Evolutionary conservation across 92 coral and sea anemone genomes (phyloP).

Genomic region (Hydrozoanthus gracilis): DNA sequence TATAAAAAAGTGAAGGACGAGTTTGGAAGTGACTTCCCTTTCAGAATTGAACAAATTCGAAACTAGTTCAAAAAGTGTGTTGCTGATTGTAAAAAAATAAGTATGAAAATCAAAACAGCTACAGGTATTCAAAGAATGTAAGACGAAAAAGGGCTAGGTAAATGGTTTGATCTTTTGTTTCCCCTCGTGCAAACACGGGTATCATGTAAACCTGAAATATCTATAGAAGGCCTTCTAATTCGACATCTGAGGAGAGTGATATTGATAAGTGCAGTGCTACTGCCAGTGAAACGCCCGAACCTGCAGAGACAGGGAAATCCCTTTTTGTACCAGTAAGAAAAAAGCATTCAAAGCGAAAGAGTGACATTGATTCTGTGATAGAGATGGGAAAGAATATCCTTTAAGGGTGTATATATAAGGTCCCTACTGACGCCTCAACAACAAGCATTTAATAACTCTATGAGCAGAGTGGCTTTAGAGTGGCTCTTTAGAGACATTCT

Average conservation of each 20-base stretch:
- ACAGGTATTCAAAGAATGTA: constrained; percentile 11
- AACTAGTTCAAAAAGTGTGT: constrained; percentile 14
- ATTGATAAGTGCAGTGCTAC: not conserved
- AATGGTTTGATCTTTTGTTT: not conserved
- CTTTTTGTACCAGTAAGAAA: not conserved
- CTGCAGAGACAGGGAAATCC: not conserved
- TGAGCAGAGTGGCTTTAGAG: too few relatives aligned
- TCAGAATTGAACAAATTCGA: not conserved
- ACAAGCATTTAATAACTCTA: too few relatives aligned
- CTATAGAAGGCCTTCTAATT: not conserved
- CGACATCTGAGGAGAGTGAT: not conserved
- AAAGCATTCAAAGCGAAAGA: not conserved
- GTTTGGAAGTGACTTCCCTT: not conserved
- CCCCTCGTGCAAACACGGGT: constrained; percentile 7
- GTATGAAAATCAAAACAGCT: constrained; percentile 16
- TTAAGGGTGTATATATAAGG: too few relatives aligned
- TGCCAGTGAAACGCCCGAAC: constrained; percentile 1
- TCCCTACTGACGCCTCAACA: too few relatives aligned
- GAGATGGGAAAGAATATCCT: not conserved
- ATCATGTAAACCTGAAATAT: not conserved
- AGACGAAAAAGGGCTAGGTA: constrained; percentile 17
- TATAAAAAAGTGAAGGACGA: constrained; percentile 9
- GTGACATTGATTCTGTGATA: constrained; percentile 2
- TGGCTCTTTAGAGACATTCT: too few relatives aligned
- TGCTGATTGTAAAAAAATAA: constrained; percentile 4